Conservation (phyloP, 2,797 vertebrate species). For the Tachyglossus aculeatus region DNA sequence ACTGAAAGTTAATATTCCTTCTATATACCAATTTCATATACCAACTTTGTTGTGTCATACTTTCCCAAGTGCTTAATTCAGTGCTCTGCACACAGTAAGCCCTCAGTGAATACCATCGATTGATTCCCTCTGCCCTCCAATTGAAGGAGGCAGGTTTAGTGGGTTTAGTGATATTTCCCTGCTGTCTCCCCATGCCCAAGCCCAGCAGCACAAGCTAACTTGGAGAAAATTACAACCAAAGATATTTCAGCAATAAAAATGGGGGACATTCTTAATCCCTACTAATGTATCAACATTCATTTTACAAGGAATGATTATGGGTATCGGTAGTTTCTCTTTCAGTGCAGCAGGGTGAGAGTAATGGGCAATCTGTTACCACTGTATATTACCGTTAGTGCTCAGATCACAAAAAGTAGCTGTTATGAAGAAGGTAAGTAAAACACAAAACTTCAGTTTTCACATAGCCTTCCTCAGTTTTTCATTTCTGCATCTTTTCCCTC, state of each 20-base stretch:
- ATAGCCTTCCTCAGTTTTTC: constrained; percentile 2
- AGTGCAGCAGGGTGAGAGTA: background rate
- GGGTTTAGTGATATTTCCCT: too few relatives aligned
- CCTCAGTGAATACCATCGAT: too few relatives aligned
- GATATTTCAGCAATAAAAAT: constrained; percentile 45
- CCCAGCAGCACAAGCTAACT: too few relatives aligned
- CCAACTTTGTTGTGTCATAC: too few relatives aligned
- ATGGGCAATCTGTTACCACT: constrained; percentile 12
- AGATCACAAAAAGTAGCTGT: constrained; percentile 43
- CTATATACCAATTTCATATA: too few relatives aligned
- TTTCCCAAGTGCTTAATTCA: too few relatives aligned
- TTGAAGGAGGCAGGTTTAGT: too few relatives aligned
- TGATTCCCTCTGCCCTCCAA: too few relatives aligned
- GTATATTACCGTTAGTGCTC: constrained; percentile 37
- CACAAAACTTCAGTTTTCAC: background rate
- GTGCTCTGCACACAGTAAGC: too few relatives aligned
- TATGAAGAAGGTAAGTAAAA: constrained; percentile 25
- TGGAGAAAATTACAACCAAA: constrained; percentile 50
- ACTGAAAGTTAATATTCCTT: too few relatives aligned
- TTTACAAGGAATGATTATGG: constrained; percentile 23
- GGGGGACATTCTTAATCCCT: constrained; percentile 35
- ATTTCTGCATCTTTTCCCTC: background rate
- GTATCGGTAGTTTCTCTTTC: constrained; percentile 41
- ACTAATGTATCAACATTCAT: constrained; percentile 25
- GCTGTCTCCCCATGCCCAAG: too few relatives aligned